These are phyloP conservation scores for Papilio helenus DNA, from an alignment of 1,140 invertebrate species.

Conservation along the genomic window DNA sequence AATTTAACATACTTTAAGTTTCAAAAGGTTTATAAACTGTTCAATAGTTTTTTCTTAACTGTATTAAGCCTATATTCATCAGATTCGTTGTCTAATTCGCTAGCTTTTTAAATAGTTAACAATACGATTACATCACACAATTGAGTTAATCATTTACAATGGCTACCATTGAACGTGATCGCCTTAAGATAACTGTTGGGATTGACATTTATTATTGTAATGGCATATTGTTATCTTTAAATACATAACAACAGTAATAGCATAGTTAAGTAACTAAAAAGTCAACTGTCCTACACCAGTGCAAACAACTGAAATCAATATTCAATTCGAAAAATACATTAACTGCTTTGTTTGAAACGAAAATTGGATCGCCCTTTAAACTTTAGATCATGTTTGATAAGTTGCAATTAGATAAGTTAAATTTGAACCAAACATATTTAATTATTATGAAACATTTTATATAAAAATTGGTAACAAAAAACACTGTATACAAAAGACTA, in stretches of 20 bases:
- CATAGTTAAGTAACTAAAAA: background rate
- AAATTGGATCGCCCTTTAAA: background rate
- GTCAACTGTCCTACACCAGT: background rate
- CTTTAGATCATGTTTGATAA: too few species aligned
- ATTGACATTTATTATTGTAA: conserved; percentile 17
- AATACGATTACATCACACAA: background rate
- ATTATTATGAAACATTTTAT: background rate
- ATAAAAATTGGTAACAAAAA: background rate
- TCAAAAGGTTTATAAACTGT: too few species aligned
- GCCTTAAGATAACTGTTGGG: conserved; percentile 6
- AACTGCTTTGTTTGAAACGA: background rate
- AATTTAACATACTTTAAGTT: background rate
- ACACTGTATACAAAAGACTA: background rate
- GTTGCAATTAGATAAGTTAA: too few species aligned
- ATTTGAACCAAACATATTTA: too few species aligned
- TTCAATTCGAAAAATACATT: background rate
- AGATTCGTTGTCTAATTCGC: too few species aligned
- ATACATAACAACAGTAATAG: background rate
- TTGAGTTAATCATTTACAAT: background rate
- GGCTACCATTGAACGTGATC: background rate
- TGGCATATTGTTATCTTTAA: conserved; percentile 5
- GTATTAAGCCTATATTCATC: background rate
- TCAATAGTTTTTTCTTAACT: background rate
- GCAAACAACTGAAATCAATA: background rate
- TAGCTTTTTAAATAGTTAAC: background rate